Base-by-base conservation (phyloP, 37 sponge, comb jelly and placozoan species). In the Eunapius fragilis region DNA sequence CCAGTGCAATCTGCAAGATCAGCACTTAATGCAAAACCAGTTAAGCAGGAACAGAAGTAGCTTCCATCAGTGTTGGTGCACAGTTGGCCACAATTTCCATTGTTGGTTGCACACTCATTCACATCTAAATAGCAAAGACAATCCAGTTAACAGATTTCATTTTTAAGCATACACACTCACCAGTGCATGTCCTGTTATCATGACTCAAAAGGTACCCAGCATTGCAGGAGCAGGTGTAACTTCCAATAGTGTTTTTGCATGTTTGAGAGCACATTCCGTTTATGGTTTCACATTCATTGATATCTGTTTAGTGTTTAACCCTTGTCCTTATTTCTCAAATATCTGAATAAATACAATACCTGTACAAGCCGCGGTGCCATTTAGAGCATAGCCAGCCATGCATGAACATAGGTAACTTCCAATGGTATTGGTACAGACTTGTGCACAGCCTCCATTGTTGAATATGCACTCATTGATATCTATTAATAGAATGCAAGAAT, bases 361-460 rank as follows among this genome's bases (percentile, higher is more conserved):
- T 25, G 24, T 7, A 41, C 33, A 75, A 30, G 31, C 25, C n/a
- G 6, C 6, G 77, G 31, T 25, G 35, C 77, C 35, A 12, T 34
- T 45, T 30, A 78, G 50, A 49, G 49, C 24, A 37, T 78, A 78
- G 25, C 79, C 79, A 25, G 24, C 34, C 27, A 17, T 32, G 48
- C 79, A 78, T 34, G 79, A 78, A 37, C 79, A 78, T 17, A 26
- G n/a, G 25, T 26, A n/a, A 37, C 79, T 78, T 23, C 79, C 79
- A 78, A 78, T 34, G 48, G 49, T 78, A 10, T 78, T 78, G 25
- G 47, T 36, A 34, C 79, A 78, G 49, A n/a, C 38, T 22, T 38
- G 35, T 49, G 25, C 25, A 45, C 79, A 78, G 19, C 79, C 79
- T 25, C 79, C 79, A 78, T 78, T 78, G 49, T 78, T 24, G 27